Base-by-base conservation (phyloP, 2,113 vertebrate genomes). In the Nipponia nippon region DNA sequence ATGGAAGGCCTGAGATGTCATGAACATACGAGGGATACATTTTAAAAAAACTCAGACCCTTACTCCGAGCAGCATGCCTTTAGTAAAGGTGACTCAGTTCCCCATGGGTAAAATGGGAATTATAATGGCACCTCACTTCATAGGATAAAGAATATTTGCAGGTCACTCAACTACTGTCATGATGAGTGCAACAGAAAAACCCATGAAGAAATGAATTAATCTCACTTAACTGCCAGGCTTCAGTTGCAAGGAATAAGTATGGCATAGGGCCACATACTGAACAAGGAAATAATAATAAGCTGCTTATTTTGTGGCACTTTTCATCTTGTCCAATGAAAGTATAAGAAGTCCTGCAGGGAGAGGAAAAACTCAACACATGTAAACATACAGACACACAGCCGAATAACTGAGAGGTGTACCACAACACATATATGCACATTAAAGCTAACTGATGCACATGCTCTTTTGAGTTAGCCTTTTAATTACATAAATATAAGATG, bases 201-300 rank as follows among this genome's bases (percentile, higher is more conserved):
- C 56, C 65, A n/a, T 53, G 89, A 96, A 94, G 69, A 93, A 96
- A 92, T 56, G 15, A 95, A 85, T 87, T 93, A 91, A 92, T 84
- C 72, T 92, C 73, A 95, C 65, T 83, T 81, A 70, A 95, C 63
- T 78, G 75, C 63, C 88, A 93, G 67, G 42, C 69, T 92, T 91
- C 67, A 38, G 44, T 42, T 87, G 59, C 61, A 89, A 92, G 72
- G 46, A 93, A 29, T 65, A 89, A 78, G 53, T 30, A 71, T 66
- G 90, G 90, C 94, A 92, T 11, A 66, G 46, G 47, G 72, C 67
- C 90, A 95, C 47, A 44, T 29, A 89, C 6, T 75, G 53, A 95
- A 87, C 47, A 84, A 61, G 52, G 40, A 78, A 93, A 95, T n/a
- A n/a, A 89, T 58, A 78, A 95, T 44, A 95, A 92, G 65, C 72